Base-by-base conservation (phyloP, 30 jellyfish, hydroid and myxozoan genomes). In the Turritopsis dohrnii region DNA sequence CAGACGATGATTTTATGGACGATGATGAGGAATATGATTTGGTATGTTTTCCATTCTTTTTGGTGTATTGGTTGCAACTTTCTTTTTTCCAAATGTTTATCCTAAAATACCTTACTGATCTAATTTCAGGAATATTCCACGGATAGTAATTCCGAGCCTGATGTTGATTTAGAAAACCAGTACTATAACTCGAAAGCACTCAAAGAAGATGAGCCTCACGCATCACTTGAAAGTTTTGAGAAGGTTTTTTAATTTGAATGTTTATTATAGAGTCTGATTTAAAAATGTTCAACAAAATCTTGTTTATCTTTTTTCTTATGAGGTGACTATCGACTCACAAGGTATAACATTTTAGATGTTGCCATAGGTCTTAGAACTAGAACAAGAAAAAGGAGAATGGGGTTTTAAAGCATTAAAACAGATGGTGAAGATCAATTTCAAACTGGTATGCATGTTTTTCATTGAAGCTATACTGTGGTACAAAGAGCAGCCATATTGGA, bases 301-400 rank as follows among this genome's bases (percentile, higher is more conserved):
- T n/a, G n/a, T n/a, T n/a, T n/a, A n/a, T n/a, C n/a, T n/a, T n/a
- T n/a, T n/a, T n/a, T n/a, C n/a, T n/a, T n/a, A n/a, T n/a, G n/a
- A n/a, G n/a, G n/a, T n/a, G n/a, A n/a, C n/a, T n/a, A n/a, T n/a
- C n/a, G n/a, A n/a, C n/a, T n/a, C n/a, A n/a, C n/a, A n/a, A n/a
- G n/a, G n/a, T n/a, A n/a, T n/a, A n/a, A n/a, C n/a, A n/a, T n/a
- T n/a, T n/a, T n/a, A n/a, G n/a, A n/a, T n/a, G 28, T 21, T 71
- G 52, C 53, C 71, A 21, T 52, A 92, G 98, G 98, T 92, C 19
- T 83, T 92, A 25, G 96, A 76, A 22, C 83, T 92, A 16, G 98
- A 92, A 77, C 98, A 92, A 72, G 98, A 87, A 31, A 92, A 92
- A 60, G 98, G 98, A 26, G 98, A 92, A 54, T 92, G 98, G 98